Conservation (phyloP, 2,113 vertebrate species). For the Callopanchax toddi region DNA sequence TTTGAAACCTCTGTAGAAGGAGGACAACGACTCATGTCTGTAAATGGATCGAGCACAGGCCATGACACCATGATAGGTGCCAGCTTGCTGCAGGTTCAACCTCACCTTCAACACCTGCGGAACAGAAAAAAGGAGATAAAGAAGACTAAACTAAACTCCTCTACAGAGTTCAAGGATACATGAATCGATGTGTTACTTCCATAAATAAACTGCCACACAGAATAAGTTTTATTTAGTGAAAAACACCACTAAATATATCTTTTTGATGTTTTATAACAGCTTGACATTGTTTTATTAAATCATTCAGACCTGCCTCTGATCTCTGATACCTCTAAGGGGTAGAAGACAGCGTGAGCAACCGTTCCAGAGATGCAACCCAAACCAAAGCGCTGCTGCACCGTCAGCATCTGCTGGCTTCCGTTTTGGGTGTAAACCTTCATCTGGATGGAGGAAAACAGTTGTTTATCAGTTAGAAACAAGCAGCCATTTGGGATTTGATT, state of each 20-base stretch:
- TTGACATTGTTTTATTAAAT: neutral
- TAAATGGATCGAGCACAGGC: constrained; percentile 70
- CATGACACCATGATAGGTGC: constrained; percentile 61
- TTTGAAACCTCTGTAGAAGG: constrained; percentile 80
- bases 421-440: constrained; percentile 69
- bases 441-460: constrained; percentile 39
- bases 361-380: constrained; percentile 79
- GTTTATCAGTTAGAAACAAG: neutral
- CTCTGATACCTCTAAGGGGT: constrained; percentile 79
- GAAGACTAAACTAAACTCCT: neutral
- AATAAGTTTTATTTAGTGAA: neutral
- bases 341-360: constrained; percentile 77
- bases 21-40: constrained; percentile 65
- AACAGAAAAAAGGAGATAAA: neutral
- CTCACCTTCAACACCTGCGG: constrained; percentile 78
- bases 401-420: constrained; percentile 60
- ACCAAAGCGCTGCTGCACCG: constrained; percentile 76
- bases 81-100: constrained; percentile 74
- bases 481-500: constrained; percentile 1
- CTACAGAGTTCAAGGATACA: too few relatives aligned
- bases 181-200: too few relatives aligned
- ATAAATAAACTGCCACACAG: neutral
- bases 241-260: too few relatives aligned
- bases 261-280: too few relatives aligned
- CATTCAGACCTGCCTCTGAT: constrained; percentile 55